Evolutionary conservation across 2,888 invertebrate species (phyloP), one percentile per base, ranked within the genome.

Genomic region (Melipona beecheii): DNA sequence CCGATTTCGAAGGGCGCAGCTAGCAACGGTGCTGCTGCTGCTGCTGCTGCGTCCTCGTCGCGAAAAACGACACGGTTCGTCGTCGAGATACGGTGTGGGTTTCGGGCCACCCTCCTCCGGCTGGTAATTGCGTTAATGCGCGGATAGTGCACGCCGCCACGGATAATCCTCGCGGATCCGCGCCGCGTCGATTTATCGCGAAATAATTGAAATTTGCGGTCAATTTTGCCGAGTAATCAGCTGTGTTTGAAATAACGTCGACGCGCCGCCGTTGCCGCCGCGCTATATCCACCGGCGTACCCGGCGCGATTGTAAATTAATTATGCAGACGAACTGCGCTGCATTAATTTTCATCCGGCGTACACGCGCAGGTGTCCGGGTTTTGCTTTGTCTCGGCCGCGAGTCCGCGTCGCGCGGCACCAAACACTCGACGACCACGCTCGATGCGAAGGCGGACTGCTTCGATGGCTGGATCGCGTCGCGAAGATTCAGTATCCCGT

Each of bases 131-230:
- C 88, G 89, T 89, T 89, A 89, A 89, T 89, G 77, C 83, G 84
- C 86, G 81, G 87, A 87, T 86, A 85, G 87, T 89, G 85, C 87
- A 89, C 86, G 88, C 86, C 83, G 74, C 84, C 83, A 83, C 72
- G 87, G 86, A 90, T 89, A 91, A 81, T 77, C 85, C 82, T 70
- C 54, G 70, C 24, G 73, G 73, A 75, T 56, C 74, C 74, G 80
- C 74, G 66, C 76, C 74, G 66, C 76, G n/a, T 65, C 77, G 90
- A 91, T 92, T 92, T 92, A 92, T 93, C 91, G 92, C 83, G 89
- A 93, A 93, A 92, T 93, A 93, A 93, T 93, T 92, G 92, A 92
- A 93, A 93, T 93, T 92, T 93, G 93, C 90, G 93, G 93, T 91
- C 91, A 93, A 93, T 92, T 93, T 91, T 91, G 89, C 90, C 89